phyloP scores from a whole-genome alignment of 2,888 invertebrate species.

The Hylaea fasciaria region DNA sequence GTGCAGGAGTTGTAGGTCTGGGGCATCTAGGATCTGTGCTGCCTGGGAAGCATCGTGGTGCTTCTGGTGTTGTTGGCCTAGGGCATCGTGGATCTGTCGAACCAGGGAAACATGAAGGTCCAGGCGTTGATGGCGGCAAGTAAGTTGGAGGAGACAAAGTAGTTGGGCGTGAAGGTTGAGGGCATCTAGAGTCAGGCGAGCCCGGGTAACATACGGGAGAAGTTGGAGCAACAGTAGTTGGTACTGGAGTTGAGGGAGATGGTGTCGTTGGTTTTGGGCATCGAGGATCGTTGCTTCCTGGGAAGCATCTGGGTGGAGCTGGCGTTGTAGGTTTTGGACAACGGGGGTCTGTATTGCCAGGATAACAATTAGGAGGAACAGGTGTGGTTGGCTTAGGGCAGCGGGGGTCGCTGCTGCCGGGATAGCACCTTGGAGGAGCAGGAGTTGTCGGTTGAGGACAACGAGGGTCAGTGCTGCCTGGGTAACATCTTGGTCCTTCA shows the following conservation, averaged over 20 bases:
- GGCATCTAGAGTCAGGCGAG: slow-evolving; percentile 62
- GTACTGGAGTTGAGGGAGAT: slow-evolving; percentile 39
- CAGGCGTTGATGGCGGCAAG: slow-evolving; percentile 45
- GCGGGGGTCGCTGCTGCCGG: slow-evolving; percentile 41
- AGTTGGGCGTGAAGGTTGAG: slow-evolving; percentile 43
- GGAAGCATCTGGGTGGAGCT: slow-evolving; percentile 46
- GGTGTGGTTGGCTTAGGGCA: slow-evolving; percentile 52
- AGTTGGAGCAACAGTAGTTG: slow-evolving; percentile 24
- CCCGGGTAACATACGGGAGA: slow-evolving; percentile 49
- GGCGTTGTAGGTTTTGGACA: slow-evolving; percentile 53
- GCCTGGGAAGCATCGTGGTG: slow-evolving; percentile 46
- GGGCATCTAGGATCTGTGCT: slow-evolving; percentile 43
- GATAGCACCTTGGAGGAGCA: slow-evolving; percentile 45
- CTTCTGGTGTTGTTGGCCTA: slow-evolving; percentile 45
- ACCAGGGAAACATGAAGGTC: slow-evolving; percentile 52
- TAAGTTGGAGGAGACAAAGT: slow-evolving; percentile 46
- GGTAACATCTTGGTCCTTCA: slow-evolving; percentile 52
- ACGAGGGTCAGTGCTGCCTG: slow-evolving; percentile 56
- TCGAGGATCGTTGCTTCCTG: slow-evolving; percentile 49
- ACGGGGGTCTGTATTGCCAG: slow-evolving; percentile 59
- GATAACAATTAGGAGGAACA: slow-evolving; percentile 49
- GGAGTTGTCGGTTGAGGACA: slow-evolving; percentile 53
- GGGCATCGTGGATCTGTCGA: slow-evolving; percentile 52
- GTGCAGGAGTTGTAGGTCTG: slow-evolving; percentile 36
- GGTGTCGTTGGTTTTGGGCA: slow-evolving; percentile 53